A percentile compares a stretch with the other conserved stretches of the same genome.
These are phyloP conservation scores for Habroteleia sp. DNA, from an alignment of 2,888 invertebrate species.

Conservation along the genomic window DNA sequence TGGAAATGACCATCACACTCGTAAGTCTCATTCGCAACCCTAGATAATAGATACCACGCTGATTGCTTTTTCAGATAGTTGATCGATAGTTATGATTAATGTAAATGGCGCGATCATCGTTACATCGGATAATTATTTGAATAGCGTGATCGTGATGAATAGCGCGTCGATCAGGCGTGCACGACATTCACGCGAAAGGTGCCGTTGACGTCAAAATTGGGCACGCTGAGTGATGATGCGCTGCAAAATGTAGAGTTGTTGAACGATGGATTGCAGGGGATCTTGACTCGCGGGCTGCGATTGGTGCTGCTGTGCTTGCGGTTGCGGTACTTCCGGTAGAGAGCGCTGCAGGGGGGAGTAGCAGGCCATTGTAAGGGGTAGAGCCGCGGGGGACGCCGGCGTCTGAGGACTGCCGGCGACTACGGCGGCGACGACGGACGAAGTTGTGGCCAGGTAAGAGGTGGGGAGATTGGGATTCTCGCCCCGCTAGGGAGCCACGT, in stretches of 20 bases:
- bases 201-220: conserved; percentile 69
- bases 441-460: conserved; percentile 72
- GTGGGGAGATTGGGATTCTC: conserved; percentile 78
- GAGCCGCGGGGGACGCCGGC: conserved; percentile 64
- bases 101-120: not conserved
- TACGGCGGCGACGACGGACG: conserved; percentile 66
- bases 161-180: conserved; percentile 18
- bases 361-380: conserved; percentile 55
- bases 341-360: conserved; percentile 70
- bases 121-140: too few species aligned
- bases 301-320: conserved; percentile 73
- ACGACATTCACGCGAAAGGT: conserved; percentile 1
- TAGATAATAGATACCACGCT: not conserved
- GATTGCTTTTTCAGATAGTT: not conserved
- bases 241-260: conserved; percentile 75
- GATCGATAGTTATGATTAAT: not conserved
- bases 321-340: conserved; percentile 73
- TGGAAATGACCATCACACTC: too few species aligned
- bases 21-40: too few species aligned
- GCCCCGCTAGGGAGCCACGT: conserved; percentile 82
- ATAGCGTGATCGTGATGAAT: conserved; percentile 1
- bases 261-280: conserved; percentile 78
- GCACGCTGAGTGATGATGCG: conserved; percentile 77
- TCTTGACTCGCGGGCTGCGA: conserved; percentile 72
- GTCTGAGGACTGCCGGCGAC: conserved; percentile 69